A percentile compares a stretch with the other conserved stretches of the same genome.
Evolutionary conservation across 1,140 invertebrate species (phyloP).

Genomic region (Triops longicaudatus): DNA sequence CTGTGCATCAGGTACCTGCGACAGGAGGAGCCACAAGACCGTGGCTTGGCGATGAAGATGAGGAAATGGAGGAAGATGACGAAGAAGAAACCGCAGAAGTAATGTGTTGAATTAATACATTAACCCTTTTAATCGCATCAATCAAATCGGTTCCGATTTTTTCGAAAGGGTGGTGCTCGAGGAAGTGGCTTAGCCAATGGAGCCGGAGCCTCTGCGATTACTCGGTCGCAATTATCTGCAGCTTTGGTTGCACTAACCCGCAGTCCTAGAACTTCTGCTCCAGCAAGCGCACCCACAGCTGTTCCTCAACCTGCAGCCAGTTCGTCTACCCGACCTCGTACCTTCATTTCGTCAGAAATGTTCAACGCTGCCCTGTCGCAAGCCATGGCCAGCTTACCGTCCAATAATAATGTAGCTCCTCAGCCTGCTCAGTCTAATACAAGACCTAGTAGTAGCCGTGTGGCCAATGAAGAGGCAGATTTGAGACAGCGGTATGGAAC

Average conservation of each 20-base stretch:
- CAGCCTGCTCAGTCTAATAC: neutral
- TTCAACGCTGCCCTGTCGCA: slow-evolving; percentile 22
- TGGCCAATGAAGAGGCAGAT: slow-evolving; percentile 13
- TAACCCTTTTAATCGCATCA: neutral
- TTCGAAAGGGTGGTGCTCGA: neutral
- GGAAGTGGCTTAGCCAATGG: neutral
- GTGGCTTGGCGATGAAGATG: slow-evolving; percentile 11
- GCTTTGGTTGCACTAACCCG: neutral
- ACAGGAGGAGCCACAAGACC: neutral
- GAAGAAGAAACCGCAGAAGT: slow-evolving; percentile 19
- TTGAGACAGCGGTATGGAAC: slow-evolving; percentile 23
- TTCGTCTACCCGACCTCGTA: neutral
- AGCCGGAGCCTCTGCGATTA: neutral
- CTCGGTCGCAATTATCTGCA: neutral
- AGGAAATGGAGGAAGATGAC: slow-evolving; percentile 16
- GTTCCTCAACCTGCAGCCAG: neutral
- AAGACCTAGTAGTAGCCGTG: slow-evolving; percentile 15
- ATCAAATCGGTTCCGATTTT: neutral
- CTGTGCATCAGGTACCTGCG: neutral
- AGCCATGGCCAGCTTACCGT: slow-evolving; percentile 18
- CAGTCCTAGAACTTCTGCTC: neutral
- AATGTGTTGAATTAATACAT: neutral
- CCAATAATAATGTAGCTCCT: neutral
- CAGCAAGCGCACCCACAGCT: neutral
- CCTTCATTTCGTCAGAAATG: slow-evolving; percentile 19